Evolutionary conservation across 2,888 invertebrate species (phyloP), one percentile per base, ranked within the genome.

Genomic region (Agrotis puta): DNA sequence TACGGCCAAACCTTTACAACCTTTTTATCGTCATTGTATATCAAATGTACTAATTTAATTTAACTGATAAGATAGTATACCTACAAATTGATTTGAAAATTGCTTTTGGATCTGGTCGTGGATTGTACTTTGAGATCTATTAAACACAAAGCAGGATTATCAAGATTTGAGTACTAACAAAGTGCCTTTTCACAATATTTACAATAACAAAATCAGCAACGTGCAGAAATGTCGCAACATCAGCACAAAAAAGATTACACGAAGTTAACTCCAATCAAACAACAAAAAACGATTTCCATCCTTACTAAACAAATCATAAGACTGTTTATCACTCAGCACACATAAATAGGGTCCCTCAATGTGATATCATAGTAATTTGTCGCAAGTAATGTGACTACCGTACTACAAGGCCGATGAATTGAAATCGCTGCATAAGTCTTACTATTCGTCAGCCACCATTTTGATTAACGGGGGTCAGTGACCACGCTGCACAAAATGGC

Each of bases 401-500:
- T 73, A 71, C 75, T 73, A 67, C 83, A 84, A 84, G 85, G 85
- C 79, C 78, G 61, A 78, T 75, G 76, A 71, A 82, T 79, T 79
- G 74, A 77, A 84, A 79, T 82, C 67, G 67, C 59, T 56, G 59
- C 45, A 84, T 84, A 76, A 84, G 83, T 84, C 85, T 74, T 62
- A 79, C 77, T 78, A 81, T 81, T 84, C 74, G 74, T 79, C 83
- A 79, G 74, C 69, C 72, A 73, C 78, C 59, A 74, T 70, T 69
- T 72, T 75, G 83, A 81, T 85, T 86, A 82, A 62, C 43, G 51
- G 63, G 53, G 85, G 86, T 83, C 85, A 64, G 59, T 20, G 87
- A 77, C 85, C 79, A 68, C 74, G 68, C 65, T 57, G 68, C 70
- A 65, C 87, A 86, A 85, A 86, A 85, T 85, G 85, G 85, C 82